Conservation (phyloP, 2,888 invertebrate genomes). For the Disparrhopalites patrizii region DNA sequence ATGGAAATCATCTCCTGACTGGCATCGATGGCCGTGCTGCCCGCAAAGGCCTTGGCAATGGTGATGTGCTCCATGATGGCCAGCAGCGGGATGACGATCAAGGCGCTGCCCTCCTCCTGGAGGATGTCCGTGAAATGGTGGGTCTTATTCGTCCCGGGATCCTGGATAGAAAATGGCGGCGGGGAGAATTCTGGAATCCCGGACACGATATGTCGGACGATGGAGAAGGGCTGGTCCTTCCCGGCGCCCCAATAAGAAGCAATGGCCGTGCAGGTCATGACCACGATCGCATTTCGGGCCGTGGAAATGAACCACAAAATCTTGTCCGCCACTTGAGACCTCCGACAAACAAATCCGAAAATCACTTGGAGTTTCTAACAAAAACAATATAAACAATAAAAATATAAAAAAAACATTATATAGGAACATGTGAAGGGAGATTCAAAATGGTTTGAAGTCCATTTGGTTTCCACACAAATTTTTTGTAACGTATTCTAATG, state of each 20-base stretch:
- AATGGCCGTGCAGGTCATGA: slow-evolving; percentile 64
- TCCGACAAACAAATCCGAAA: slow-evolving; percentile 15
- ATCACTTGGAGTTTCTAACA: slow-evolving; percentile 45
- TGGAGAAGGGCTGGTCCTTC: slow-evolving; percentile 56
- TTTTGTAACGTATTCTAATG: too few relatives aligned
- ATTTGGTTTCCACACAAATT: too few relatives aligned
- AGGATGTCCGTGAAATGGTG: slow-evolving; percentile 67
- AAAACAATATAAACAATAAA: background rate
- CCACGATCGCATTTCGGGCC: slow-evolving; percentile 71
- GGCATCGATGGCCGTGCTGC: slow-evolving; percentile 43
- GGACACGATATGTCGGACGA: slow-evolving; percentile 49
- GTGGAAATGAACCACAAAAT: slow-evolving; percentile 69
- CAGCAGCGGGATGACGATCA: slow-evolving; percentile 57
- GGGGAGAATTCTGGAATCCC: slow-evolving; percentile 63
- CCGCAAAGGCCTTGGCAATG: slow-evolving; percentile 43
- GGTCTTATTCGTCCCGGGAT: slow-evolving; percentile 58
- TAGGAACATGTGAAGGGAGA: too few relatives aligned
- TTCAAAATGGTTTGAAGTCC: too few relatives aligned
- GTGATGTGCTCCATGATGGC: slow-evolving; percentile 82
- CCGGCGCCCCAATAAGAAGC: slow-evolving; percentile 64
- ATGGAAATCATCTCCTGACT: slow-evolving; percentile 48
- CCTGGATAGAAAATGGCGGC: slow-evolving; percentile 62
- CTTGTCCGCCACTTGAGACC: slow-evolving; percentile 54
- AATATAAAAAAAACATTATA: background rate
- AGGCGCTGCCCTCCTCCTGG: slow-evolving; percentile 61